Base-by-base conservation (phyloP, 2,888 invertebrate genomes). In the Sphinx pinastri region DNA sequence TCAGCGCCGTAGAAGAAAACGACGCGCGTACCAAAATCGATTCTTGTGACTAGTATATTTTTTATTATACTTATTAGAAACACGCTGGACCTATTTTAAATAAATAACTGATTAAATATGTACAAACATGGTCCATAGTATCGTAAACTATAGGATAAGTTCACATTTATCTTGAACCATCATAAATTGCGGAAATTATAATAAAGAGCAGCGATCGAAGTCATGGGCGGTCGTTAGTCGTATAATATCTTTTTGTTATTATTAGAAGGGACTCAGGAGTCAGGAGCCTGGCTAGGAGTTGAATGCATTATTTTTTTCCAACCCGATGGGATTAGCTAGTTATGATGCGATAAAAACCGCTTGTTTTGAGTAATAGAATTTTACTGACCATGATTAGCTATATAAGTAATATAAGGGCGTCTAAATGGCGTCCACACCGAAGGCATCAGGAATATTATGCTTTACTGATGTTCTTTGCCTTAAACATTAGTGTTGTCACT, bases 121-220 rank as follows among this genome's bases (percentile, higher is more conserved):
- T 38, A 57, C 13, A 63, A 63, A 49, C 49, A 63, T 12, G 19
- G 19, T 38, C 38, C 19, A 13, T 11, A 0, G 11, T 13, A 63
- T 63, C 19, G 47, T 49, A 19, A 63, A 19, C 47, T 63, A 47
- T 16, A 47, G 63, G 19, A 13, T 49, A 63, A 63, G 63, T 63
- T 25, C 47, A 19, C 12, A 63, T 49, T 55, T 63, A 47, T 19
- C 63, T 49, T 19, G 49, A 19, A 49, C 63, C 63, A 49, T 63
- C 63, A 63, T 63, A 63, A 63, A 63, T 63, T 63, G 63, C 63
- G 63, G 63, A 63, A 49, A 63, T 63, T 63, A 63, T 63, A 57
- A 57, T 57, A 63, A 47, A 63, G 63, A 63, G 63, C 63, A 19
- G 49, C 63, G 63, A 63, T 63, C 63, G 63, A 63, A 63, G 63